These are phyloP conservation scores for Malurus alboscapulatus DNA, from an alignment of 2,113 vertebrate genomes.

Conservation along the genomic window DNA sequence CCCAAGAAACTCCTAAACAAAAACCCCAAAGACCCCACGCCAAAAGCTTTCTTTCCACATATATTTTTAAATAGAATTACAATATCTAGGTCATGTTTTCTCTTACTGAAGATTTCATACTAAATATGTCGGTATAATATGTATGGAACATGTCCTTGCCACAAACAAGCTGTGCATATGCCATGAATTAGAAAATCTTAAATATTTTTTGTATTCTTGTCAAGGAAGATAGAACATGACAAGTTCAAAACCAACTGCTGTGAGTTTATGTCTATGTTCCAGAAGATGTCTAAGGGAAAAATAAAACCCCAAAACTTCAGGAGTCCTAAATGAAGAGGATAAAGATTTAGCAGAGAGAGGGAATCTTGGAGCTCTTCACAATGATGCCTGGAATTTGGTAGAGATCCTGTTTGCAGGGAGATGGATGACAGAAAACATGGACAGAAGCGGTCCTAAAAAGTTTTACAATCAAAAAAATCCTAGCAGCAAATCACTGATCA, in stretches of 20 bases:
- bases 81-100: not conserved
- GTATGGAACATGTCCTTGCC: rapidly evolving
- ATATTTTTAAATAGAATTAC: not conserved
- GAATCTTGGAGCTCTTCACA: not conserved
- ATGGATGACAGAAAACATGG: not conserved
- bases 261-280: not conserved
- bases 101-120: not conserved
- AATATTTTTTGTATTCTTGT: not conserved
- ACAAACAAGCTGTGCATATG: not conserved
- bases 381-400: rapidly evolving
- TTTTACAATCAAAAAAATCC: not conserved
- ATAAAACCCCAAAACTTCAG: not conserved
- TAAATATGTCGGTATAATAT: rapidly evolving
- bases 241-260: not conserved
- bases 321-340: not conserved
- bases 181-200: not conserved
- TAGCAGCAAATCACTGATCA: not conserved
- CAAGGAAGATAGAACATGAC: not conserved
- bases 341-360: not conserved
- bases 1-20: not conserved
- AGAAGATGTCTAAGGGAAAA: not conserved
- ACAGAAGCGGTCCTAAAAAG: not conserved
- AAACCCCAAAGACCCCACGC: not conserved
- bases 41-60: not conserved
- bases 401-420: not conserved